A percentile compares a stretch with the other conserved stretches of the same genome.
Conservation (phyloP, 2,888 invertebrate species). For the Drosophila neutralis region DNA sequence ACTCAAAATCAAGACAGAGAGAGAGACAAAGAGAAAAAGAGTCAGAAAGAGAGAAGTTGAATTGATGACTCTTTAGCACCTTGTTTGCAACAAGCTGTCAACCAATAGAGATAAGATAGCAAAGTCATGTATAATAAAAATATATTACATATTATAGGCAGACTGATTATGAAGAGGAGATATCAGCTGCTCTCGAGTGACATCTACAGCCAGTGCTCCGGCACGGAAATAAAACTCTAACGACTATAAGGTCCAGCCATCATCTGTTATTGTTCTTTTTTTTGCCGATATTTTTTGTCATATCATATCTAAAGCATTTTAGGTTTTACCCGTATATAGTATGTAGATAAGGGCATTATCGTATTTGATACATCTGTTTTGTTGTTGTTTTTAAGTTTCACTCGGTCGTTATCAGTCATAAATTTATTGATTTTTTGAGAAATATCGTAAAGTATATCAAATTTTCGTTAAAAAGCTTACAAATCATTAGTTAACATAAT, state of each 20-base stretch:
- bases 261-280: constrained; percentile 6
- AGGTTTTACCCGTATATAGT: constrained; percentile 57
- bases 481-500: constrained; percentile 6
- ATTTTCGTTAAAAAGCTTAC: constrained; percentile 7
- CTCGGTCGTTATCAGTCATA: constrained; percentile 27
- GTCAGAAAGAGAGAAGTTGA: constrained; percentile 25
- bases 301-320: constrained; percentile 37
- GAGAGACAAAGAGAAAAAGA: constrained; percentile 5
- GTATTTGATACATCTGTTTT: constrained; percentile 71
- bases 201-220: background rate
- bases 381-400: constrained; percentile 8
- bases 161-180: background rate
- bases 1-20: constrained; percentile 15
- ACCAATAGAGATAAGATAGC: constrained; percentile 32
- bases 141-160: background rate
- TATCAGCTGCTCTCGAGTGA: constrained; percentile 11
- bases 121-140: constrained; percentile 6
- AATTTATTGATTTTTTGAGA: constrained; percentile 14
- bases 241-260: background rate
- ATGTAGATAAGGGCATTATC: constrained; percentile 69
- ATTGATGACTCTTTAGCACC: constrained; percentile 28
- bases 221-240: background rate
- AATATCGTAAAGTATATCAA: constrained; percentile 7
- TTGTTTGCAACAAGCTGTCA: constrained; percentile 48
- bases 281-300: constrained; percentile 14